Base-by-base conservation (phyloP, 2,797 vertebrate genomes). In the Manis crassicaudata region DNA sequence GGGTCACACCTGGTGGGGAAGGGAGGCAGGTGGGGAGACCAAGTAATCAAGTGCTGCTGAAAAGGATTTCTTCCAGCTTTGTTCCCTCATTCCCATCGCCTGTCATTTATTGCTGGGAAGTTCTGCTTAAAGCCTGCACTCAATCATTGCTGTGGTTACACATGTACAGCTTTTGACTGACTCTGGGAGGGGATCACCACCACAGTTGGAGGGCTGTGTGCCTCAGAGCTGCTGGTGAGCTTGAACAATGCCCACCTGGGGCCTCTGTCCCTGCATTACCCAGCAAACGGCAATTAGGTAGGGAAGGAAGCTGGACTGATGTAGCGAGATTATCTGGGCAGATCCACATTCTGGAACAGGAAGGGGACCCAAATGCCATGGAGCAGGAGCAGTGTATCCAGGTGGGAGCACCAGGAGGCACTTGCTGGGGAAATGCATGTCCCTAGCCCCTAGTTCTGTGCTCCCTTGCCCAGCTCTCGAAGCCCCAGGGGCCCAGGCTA, bases 161-260 rank as follows among this genome's bases (percentile, higher is more conserved):
- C 2, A 0, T 20, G 5, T 9, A 6, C 6, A 18, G 13, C 32
- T 58, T 67, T 37, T 2, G 7, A 46, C 84, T 6, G 10, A 85
- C 32, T 32, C 70, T 37, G 54, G 14, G 7, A 2, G 23, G 23
- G 52, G 2, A 7, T 43, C 13, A 46, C 6, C 25, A 11, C 46
- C 14, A 3, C 2, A 13, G 3, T n/a, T 4, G 2, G 40, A 58
- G 65, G 10, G 83, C 73, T 65, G 14, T 56, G 63, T 32, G 11
- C 40, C 52, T 63, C 43, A 17, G 77, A n/a, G 63, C 70, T 62
- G 72, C 56, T 5, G 8, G 4, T 46, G 10, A 73, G 17, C 58
- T 73, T 62, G 17, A 23, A 12, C 14, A 2, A 2, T 56, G 32
- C 32, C 46, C 2, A 11, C 20, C 17, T 3, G 2, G 0, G 29